Percentiles rank a stretch among this genome's conserved stretches.
phyloP scores from a whole-genome alignment of 2,113 vertebrate species.

The Carassius gibelio region DNA sequence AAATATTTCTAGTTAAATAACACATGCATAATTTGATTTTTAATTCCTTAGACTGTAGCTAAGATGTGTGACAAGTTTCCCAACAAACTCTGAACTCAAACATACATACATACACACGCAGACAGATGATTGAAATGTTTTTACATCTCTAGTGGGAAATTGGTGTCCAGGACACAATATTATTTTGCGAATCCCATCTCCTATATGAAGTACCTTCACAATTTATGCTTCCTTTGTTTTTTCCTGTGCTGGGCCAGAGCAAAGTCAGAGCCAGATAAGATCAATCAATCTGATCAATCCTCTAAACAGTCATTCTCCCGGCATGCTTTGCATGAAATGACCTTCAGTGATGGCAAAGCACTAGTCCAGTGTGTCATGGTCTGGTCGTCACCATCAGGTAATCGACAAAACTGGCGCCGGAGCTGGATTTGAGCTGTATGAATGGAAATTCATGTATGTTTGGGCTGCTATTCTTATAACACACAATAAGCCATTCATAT shows the following conservation, averaged over 20 bases:
- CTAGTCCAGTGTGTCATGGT: neutral
- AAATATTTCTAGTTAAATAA: no score
- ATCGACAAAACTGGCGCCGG: neutral
- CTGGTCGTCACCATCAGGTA: neutral
- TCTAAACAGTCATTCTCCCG: slow-evolving; percentile 20
- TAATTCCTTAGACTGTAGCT: no score
- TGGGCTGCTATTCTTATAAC: slow-evolving; percentile 44
- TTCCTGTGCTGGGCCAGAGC: neutral
- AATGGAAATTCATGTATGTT: slow-evolving; percentile 27
- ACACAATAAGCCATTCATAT: slow-evolving; percentile 57
- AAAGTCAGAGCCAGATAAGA: slow-evolving; percentile 22
- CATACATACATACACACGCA: neutral
- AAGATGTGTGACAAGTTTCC: no score
- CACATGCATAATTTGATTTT: no score
- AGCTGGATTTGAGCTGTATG: neutral
- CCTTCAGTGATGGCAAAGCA: neutral
- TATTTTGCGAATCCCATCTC: slow-evolving; percentile 3
- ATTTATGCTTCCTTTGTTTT: slow-evolving; percentile 29
- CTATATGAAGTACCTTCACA: slow-evolving; percentile 5
- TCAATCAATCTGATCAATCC: no score
- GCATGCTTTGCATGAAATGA: slow-evolving; percentile 13
- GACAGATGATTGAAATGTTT: neutral
- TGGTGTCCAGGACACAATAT: neutral
- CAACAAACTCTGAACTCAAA: no score
- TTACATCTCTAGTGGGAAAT: neutral